Evolutionary conservation across 2,113 vertebrate genomes (phyloP), one percentile per base, ranked within the genome.

Genomic region (Bucco capensis): DNA sequence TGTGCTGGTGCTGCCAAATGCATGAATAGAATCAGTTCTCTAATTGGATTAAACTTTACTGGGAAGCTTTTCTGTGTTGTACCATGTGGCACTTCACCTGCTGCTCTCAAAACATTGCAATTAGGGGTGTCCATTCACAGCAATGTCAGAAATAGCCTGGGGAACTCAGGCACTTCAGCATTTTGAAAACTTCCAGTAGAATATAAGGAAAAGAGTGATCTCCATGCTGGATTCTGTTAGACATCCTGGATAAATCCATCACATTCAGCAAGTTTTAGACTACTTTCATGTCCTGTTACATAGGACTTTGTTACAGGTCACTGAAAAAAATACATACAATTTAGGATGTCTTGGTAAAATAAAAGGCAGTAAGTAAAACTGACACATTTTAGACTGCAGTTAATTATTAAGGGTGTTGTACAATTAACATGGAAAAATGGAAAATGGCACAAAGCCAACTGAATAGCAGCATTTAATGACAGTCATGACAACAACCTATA

Each of bases 201-300:
- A 51, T 1, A 0, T 31, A 4, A 30, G 21, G 25, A 57, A n/a
- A 14, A 19, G 10, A 2, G n/a, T 9, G 11, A 14, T 50, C 10
- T 40, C 73, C 22, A 4, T 16, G n/a, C 6, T 74, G 71, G 51
- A 12, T 74, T 72, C 53, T 19, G 10, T 21, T 18, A 15, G 35
- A 16, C 1, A 18, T 33, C 40, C 64, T 53, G 37, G 16, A 9
- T 12, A 67, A 18, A 38, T 51, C 35, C 62, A 30, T 17, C 57
- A 47, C 13, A 14, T 19, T 38, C 67, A 31, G 50, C 16, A 50
- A 14, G 24, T 40, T 90, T 72, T 46, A 53, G 70, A 18, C 3
- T 38, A 65, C 5, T 77, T 73, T 60, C 27, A 3, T 7, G 30
- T 12, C n/a, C 6, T 15, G 3, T 67, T 72, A 33, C 24, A n/a